Conservation (phyloP, 2,888 invertebrate genomes). For the Nesidiocoris tenuis region DNA sequence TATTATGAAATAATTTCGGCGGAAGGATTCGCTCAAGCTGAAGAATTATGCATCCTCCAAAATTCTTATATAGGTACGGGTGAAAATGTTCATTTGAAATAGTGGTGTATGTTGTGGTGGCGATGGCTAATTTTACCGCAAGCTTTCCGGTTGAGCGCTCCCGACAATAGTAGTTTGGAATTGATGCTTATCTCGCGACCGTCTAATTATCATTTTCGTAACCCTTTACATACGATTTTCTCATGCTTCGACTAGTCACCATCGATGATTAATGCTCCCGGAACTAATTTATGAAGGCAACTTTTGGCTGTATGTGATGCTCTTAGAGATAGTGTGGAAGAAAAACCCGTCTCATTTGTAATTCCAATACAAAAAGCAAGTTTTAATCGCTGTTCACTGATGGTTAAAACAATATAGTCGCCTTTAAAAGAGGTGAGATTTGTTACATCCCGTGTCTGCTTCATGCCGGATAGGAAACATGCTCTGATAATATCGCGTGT, state of each 20-base stretch:
- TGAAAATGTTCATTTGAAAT: slow-evolving; percentile 17
- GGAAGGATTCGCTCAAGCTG: not conserved
- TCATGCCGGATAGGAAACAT: not conserved
- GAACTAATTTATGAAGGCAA: slow-evolving; percentile 41
- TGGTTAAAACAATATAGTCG: slow-evolving; percentile 23
- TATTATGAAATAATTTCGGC: not conserved
- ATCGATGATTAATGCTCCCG: slow-evolving; percentile 43
- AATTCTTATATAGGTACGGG: not conserved
- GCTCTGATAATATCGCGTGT: slow-evolving; percentile 7
- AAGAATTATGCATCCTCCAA: slow-evolving; percentile 16
- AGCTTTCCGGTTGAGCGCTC: slow-evolving; percentile 34
- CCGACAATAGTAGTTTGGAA: slow-evolving; percentile 35
- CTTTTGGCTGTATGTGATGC: slow-evolving; percentile 32
- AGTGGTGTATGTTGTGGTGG: slow-evolving; percentile 1
- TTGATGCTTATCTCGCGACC: slow-evolving; percentile 19
- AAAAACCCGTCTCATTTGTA: slow-evolving; percentile 42
- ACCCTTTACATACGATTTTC: slow-evolving; percentile 41
- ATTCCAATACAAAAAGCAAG: slow-evolving; percentile 35
- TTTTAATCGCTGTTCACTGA: slow-evolving; percentile 32
- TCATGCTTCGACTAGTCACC: slow-evolving; percentile 42
- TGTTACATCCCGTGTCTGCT: slow-evolving; percentile 27
- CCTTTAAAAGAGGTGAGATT: slow-evolving; percentile 25
- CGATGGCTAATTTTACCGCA: slow-evolving; percentile 25
- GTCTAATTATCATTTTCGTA: slow-evolving; percentile 38
- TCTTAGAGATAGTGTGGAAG: slow-evolving; percentile 22